These are phyloP conservation scores for Syrmaticus mikado DNA, from an alignment of 2,113 vertebrate genomes.

Conservation along the genomic window DNA sequence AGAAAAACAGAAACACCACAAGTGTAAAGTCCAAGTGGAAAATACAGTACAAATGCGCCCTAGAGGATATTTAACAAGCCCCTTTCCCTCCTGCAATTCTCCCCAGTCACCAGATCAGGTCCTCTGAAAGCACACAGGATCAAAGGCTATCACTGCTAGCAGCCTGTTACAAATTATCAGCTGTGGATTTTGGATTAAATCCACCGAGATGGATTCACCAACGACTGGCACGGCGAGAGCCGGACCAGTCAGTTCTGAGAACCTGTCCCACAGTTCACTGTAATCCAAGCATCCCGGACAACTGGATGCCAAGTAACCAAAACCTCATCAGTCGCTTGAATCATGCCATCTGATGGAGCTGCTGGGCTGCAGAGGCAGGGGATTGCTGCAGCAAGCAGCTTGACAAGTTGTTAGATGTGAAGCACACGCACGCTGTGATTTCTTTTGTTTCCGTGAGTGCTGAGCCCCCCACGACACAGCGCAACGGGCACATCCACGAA, in stretches of 20 bases:
- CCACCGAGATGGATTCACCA: rapidly evolving
- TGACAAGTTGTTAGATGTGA: background rate
- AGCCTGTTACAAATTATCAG: background rate
- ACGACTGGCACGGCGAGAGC: background rate
- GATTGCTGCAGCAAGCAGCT: background rate
- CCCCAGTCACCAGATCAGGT: background rate
- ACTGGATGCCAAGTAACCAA: background rate
- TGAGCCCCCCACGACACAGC: background rate
- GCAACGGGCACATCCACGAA: background rate
- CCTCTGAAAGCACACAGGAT: background rate
- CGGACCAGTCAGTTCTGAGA: background rate
- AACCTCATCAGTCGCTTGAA: background rate
- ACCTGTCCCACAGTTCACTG: background rate
- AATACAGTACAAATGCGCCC: background rate
- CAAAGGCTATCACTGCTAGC: background rate
- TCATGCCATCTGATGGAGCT: background rate
- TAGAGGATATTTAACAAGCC: background rate
- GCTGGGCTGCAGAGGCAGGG: background rate
- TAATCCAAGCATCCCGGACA: background rate
- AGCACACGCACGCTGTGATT: background rate
- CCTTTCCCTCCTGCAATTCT: background rate
- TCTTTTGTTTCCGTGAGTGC: background rate
- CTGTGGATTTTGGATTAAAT: background rate
- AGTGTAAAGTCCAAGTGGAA: background rate
- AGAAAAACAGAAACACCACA: background rate